phyloP scores from a whole-genome alignment of 2,888 invertebrate species.

The Apamea epomidion region DNA sequence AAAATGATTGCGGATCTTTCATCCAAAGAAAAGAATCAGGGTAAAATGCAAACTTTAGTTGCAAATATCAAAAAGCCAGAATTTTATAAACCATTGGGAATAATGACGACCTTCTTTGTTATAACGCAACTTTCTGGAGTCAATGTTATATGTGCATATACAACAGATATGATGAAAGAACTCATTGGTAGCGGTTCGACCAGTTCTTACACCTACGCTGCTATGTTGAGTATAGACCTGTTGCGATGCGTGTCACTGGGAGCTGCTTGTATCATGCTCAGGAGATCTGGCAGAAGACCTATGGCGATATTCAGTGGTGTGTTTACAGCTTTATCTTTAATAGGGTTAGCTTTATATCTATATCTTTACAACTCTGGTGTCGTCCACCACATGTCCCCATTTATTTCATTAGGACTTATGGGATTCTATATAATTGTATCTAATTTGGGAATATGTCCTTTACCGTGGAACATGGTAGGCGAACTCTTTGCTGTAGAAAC shows the following conservation, averaged over 20 bases:
- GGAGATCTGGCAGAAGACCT: slow-evolving; percentile 91
- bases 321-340: slow-evolving; percentile 91
- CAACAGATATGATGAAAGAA: slow-evolving; percentile 91
- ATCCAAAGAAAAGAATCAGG: slow-evolving; percentile 77
- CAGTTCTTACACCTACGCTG: slow-evolving; percentile 89
- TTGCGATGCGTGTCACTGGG: slow-evolving; percentile 91
- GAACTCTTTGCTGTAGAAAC: slow-evolving; percentile 93
- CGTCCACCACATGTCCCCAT: slow-evolving; percentile 77
- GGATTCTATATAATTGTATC: slow-evolving; percentile 91
- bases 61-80: slow-evolving; percentile 88
- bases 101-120: slow-evolving; percentile 92
- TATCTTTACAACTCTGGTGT: slow-evolving; percentile 78
- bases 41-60: slow-evolving; percentile 80
- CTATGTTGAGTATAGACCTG: slow-evolving; percentile 92
- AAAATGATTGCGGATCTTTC: slow-evolving; percentile 84
- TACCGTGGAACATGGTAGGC: slow-evolving; percentile 94
- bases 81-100: slow-evolving; percentile 91
- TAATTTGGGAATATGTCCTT: slow-evolving; percentile 91
- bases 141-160: slow-evolving; percentile 93
- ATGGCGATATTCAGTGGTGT: slow-evolving; percentile 92
- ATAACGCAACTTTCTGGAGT: slow-evolving; percentile 93
- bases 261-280: slow-evolving; percentile 91
- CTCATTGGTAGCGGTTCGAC: slow-evolving; percentile 89
- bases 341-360: slow-evolving; percentile 88
- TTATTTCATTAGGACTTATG: slow-evolving; percentile 88